Evolutionary conservation across 1,140 invertebrate species (phyloP), one percentile per base, ranked within the genome.

Genomic region (Scaptomyza pallida): DNA sequence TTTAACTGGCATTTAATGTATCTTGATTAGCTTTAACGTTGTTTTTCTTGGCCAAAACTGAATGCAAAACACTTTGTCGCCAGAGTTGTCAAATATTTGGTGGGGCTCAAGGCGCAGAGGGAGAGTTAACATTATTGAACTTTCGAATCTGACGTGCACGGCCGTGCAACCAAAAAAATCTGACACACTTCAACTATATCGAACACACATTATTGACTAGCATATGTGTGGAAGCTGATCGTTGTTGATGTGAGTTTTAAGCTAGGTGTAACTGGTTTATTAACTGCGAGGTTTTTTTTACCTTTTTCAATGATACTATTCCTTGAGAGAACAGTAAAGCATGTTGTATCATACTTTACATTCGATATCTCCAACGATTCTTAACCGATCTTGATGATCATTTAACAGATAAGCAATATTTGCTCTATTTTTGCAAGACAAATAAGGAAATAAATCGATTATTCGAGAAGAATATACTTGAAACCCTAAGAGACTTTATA

Each of bases 111-210:
- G 23, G 4, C 4, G 26, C 9, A n/a, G n/a, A 21, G 19, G 13
- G 41, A 0, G 9, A 21, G 5, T 19, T 12, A 19, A 10, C 33
- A 50, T 26, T 47, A 69, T 60, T 85, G 80, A 85, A 86, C 76
- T 85, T 85, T 85, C 77, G 69, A 86, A 80, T 70, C 81, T 76
- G 45, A 71, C 81, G 76, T 86, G 80, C 60, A 43, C n/a, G n/a
- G 51, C 62, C 60, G 50, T 77, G 73, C 78, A 71, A 81, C 78
- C 2, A 30, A 30, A 77, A 82, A 78, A 67, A 72, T 10, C 44
- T 82, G 63, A 83, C 80, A 83, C n/a, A n/a, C n/a, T n/a, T n/a
- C n/a, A n/a, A n/a, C n/a, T n/a, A n/a, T 43, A 73, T 69, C 64
- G 62, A 67, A 50, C 56, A 62, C 52, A 50, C 51, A 68, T 65